Evolutionary conservation across 2,888 invertebrate species (phyloP).

Genomic region (Polymixis flavicincta): DNA sequence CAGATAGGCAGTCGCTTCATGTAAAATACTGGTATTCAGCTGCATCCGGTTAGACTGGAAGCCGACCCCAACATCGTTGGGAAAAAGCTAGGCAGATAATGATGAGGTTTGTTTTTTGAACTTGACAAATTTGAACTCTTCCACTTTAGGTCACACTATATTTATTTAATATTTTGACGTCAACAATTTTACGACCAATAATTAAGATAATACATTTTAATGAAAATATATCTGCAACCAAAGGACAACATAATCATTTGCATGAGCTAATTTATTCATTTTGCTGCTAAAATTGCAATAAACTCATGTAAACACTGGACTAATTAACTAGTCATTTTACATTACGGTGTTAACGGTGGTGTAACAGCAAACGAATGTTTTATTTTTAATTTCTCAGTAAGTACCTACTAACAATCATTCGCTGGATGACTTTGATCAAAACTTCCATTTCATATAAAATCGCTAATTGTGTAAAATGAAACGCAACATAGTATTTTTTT

Average conservation of each 20-base stretch:
- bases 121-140: too few species aligned
- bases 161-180: too few species aligned
- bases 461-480: too few species aligned
- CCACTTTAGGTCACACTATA: neutral
- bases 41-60: too few species aligned
- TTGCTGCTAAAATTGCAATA: slow-evolving; percentile 23
- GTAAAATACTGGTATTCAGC: too few species aligned
- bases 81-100: too few species aligned
- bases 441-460: too few species aligned
- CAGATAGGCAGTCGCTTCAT: too few species aligned
- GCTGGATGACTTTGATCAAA: too few species aligned
- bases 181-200: neutral
- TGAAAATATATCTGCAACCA: neutral
- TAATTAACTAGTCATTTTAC: slow-evolving; percentile 26
- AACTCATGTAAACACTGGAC: neutral
- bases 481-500: too few species aligned
- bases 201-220: slow-evolving; percentile 14
- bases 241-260: slow-evolving; percentile 11
- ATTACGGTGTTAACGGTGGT: neutral
- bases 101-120: neutral
- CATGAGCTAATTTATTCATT: slow-evolving; percentile 3
- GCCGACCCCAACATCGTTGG: too few species aligned
- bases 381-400: neutral
- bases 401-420: too few species aligned
- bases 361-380: neutral